These are phyloP conservation scores for Cordilura impudica DNA, from an alignment of 2,888 invertebrate species.

Conservation along the genomic window DNA sequence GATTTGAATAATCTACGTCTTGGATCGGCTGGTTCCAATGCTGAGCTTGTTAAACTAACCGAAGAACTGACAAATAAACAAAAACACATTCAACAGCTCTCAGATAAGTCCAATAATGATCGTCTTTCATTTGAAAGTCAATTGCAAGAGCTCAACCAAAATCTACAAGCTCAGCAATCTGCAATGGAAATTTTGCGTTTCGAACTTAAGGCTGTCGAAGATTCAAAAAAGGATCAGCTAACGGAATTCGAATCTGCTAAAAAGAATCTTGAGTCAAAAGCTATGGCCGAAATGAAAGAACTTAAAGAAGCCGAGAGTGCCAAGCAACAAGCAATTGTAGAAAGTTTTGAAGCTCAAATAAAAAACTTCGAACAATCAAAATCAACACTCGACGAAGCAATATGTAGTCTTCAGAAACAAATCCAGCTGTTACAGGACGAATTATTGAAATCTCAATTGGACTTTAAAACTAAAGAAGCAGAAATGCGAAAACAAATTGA, in stretches of 20 bases:
- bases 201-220: conserved; percentile 41
- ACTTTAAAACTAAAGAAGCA: conserved; percentile 63
- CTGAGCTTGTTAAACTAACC: conserved; percentile 65
- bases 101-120: conserved; percentile 66
- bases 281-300: conserved; percentile 33
- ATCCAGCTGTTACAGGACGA: conserved; percentile 66
- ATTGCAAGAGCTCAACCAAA: conserved; percentile 67
- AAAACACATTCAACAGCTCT: conserved; percentile 64
- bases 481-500: conserved; percentile 64
- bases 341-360: conserved; percentile 63
- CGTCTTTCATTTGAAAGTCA: conserved; percentile 67
- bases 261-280: conserved; percentile 40
- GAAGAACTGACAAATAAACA: conserved; percentile 67
- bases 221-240: conserved; percentile 48
- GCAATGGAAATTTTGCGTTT: conserved; percentile 59
- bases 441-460: conserved; percentile 64
- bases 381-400: conserved; percentile 62
- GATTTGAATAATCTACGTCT: conserved; percentile 64
- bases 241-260: conserved; percentile 59
- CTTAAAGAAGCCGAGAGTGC: conserved; percentile 55
- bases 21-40: conserved; percentile 64
- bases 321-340: conserved; percentile 62
- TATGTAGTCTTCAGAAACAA: conserved; percentile 63
- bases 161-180: conserved; percentile 63
- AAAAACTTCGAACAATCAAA: conserved; percentile 62